phyloP scores from a whole-genome alignment of 2,888 invertebrate species.

The Callosobruchus maculatus region DNA sequence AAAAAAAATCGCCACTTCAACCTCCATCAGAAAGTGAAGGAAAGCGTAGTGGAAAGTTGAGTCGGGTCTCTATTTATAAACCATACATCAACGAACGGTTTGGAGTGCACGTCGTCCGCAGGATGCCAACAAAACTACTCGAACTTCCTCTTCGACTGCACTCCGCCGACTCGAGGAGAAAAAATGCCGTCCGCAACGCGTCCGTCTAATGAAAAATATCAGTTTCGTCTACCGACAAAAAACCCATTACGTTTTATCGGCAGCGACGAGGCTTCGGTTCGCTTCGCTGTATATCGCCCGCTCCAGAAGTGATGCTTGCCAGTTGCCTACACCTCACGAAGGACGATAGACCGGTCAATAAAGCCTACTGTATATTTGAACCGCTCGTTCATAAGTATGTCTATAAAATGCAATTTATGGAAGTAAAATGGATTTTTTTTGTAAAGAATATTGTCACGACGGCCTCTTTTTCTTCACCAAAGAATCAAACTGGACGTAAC shows the following conservation, averaged over 20 bases:
- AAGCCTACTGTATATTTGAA: too few species aligned
- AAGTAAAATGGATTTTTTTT: too few species aligned
- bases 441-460: too few species aligned
- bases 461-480: too few species aligned
- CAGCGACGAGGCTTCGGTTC: neutral
- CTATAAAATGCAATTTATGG: too few species aligned
- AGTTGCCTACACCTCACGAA: neutral
- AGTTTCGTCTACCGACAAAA: neutral
- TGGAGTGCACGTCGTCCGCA: neutral
- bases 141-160: neutral
- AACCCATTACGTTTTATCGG: neutral
- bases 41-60: neutral
- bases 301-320: neutral
- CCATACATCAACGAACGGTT: neutral
- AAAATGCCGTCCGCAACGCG: neutral
- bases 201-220: neutral
- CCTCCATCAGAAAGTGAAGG: too few species aligned
- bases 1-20: too few species aligned
- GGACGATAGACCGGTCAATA: too few species aligned
- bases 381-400: too few species aligned
- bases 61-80: neutral
- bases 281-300: neutral
- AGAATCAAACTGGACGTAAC: too few species aligned
- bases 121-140: neutral
- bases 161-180: neutral